phyloP scores from a whole-genome alignment of 1,140 invertebrate genomes.

The Neuroterus valhalla region DNA sequence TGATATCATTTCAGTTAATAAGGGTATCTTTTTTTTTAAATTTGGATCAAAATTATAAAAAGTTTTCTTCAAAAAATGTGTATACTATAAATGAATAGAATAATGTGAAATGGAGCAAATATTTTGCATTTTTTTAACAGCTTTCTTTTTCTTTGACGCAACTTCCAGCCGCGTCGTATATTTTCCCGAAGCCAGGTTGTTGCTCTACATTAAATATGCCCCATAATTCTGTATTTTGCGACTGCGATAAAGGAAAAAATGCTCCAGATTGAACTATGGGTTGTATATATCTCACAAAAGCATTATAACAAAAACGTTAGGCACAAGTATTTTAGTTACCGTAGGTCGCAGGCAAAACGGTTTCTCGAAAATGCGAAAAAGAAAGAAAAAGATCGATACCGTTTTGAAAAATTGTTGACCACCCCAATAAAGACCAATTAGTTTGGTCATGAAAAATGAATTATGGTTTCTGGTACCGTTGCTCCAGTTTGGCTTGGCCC shows the following conservation, averaged over 20 bases:
- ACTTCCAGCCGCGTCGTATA: constrained; percentile 30
- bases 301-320: not conserved
- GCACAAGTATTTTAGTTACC: constrained; percentile 1
- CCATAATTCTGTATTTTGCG: constrained; percentile 24
- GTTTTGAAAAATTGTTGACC: constrained; percentile 40
- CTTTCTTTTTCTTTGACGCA: too few species aligned
- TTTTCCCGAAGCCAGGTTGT: constrained; percentile 1
- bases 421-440: constrained; percentile 50
- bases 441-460: constrained; percentile 43
- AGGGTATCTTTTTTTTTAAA: too few species aligned
- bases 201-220: constrained; percentile 13
- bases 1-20: too few species aligned
- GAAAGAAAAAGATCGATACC: constrained; percentile 46
- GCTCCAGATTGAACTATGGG: constrained; percentile 48
- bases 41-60: too few species aligned
- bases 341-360: constrained; percentile 25
- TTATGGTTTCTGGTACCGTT: constrained; percentile 49
- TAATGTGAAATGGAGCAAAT: too few species aligned
- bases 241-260: constrained; percentile 37
- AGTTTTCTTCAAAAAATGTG: too few species aligned
- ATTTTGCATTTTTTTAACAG: too few species aligned
- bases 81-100: too few species aligned
- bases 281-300: constrained; percentile 41
- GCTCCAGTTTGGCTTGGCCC: constrained; percentile 53
- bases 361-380: constrained; percentile 20